These are phyloP conservation scores for Crambe crambe DNA, from an alignment of 37 sponge, comb jelly and placozoan species.

Conservation along the genomic window DNA sequence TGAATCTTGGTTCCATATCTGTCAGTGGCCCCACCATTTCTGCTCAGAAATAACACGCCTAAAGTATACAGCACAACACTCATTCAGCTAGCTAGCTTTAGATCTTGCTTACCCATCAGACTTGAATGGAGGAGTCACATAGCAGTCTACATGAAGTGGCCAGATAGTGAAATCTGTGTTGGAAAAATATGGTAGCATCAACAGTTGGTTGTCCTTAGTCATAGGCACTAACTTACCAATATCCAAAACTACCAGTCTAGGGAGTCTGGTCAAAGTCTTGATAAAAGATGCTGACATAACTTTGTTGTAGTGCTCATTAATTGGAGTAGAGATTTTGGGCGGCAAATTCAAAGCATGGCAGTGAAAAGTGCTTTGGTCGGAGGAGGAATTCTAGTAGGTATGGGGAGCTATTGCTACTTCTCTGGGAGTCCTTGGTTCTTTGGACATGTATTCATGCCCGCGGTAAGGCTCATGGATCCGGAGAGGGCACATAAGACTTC, in stretches of 20 bases:
- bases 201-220: too few relatives aligned
- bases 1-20: slow-evolving; percentile 26
- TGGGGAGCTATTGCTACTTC: slow-evolving; percentile 26
- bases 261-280: slow-evolving; percentile 25
- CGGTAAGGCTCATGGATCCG: slow-evolving; percentile 47
- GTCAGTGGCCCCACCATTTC: slow-evolving; percentile 65
- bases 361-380: slow-evolving; percentile 4
- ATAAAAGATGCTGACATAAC: slow-evolving; percentile 6
- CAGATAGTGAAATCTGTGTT: slow-evolving; percentile 65
- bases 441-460: slow-evolving; percentile 56
- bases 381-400: slow-evolving; percentile 21
- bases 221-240: slow-evolving; percentile 45
- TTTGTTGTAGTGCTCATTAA: not conserved
- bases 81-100: not conserved
- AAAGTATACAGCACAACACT: not conserved
- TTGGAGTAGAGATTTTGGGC: not conserved
- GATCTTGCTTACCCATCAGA: slow-evolving; percentile 66
- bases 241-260: slow-evolving; percentile 52
- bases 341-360: not conserved
- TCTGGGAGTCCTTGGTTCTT: slow-evolving; percentile 51
- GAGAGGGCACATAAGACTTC: slow-evolving; percentile 75
- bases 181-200: too few relatives aligned
- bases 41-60: not conserved
- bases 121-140: slow-evolving; percentile 66
- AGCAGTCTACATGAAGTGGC: slow-evolving; percentile 66